These are phyloP conservation scores for Triops cancriformis DNA, from an alignment of 1,140 invertebrate genomes.

Conservation along the genomic window DNA sequence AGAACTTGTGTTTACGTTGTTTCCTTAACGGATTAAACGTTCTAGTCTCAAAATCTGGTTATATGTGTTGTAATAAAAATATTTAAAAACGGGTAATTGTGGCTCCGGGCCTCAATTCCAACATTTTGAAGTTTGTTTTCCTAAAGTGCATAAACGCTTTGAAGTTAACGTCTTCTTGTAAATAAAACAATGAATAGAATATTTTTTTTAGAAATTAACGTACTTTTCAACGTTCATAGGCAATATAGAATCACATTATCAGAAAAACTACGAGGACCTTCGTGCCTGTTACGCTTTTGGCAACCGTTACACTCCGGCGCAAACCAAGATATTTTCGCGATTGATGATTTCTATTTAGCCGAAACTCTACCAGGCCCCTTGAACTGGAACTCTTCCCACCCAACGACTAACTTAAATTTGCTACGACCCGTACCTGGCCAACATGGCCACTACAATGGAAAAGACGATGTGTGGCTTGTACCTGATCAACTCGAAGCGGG, in stretches of 20 bases:
- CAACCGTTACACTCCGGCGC: slow-evolving; percentile 41
- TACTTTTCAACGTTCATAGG: slow-evolving; percentile 32
- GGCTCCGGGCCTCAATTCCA: too few relatives aligned
- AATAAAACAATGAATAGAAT: neutral
- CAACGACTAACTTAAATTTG: neutral
- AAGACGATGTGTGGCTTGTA: neutral
- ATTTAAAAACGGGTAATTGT: too few relatives aligned
- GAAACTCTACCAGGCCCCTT: slow-evolving; percentile 22
- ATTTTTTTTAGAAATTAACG: slow-evolving; percentile 27
- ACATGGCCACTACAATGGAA: neutral
- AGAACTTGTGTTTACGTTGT: too few relatives aligned
- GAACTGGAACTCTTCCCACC: slow-evolving; percentile 1
- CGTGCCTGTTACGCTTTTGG: slow-evolving; percentile 41
- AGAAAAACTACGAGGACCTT: slow-evolving; percentile 31
- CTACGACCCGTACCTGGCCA: neutral
- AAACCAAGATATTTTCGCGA: slow-evolving; percentile 42
- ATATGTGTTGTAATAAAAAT: too few relatives aligned
- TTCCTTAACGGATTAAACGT: too few relatives aligned
- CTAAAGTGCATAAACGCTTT: too few relatives aligned
- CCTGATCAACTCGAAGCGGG: slow-evolving; percentile 33
- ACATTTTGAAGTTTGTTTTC: too few relatives aligned
- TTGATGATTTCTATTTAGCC: slow-evolving; percentile 42
- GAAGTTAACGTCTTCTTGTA: too few relatives aligned
- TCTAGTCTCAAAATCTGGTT: too few relatives aligned
- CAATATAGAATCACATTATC: slow-evolving; percentile 32